These are phyloP conservation scores for Xestoiulus laeticollis DNA, from an alignment of 2,888 invertebrate genomes.

Conservation along the genomic window DNA sequence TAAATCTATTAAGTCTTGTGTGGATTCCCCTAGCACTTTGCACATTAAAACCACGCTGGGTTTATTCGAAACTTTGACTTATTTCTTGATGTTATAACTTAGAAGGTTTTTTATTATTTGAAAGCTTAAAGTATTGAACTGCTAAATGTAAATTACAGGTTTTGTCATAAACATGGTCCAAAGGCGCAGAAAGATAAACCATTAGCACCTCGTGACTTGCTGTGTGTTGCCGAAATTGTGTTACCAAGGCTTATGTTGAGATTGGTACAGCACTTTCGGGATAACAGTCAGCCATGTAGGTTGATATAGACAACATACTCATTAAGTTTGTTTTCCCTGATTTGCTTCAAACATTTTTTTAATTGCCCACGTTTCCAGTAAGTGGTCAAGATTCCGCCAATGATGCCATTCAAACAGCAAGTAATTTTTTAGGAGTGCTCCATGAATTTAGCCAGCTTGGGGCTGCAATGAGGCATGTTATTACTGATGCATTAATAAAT, in stretches of 20 bases:
- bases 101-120: too few species aligned
- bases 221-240: conserved; percentile 91
- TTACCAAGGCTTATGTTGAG: conserved; percentile 92
- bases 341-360: neutral
- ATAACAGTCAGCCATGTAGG: conserved; percentile 71
- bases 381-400: conserved; percentile 68
- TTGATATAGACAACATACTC: neutral
- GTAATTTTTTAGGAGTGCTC: conserved; percentile 87
- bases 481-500: conserved; percentile 90
- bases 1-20: too few species aligned
- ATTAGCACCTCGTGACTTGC: conserved; percentile 83
- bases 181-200: conserved; percentile 77
- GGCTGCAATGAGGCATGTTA: conserved; percentile 91
- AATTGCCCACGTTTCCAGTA: neutral
- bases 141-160: conserved; percentile 69
- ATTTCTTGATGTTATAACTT: too few species aligned
- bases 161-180: conserved; percentile 93
- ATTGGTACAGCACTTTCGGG: conserved; percentile 88
- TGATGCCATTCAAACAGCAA: conserved; percentile 81
- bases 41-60: too few species aligned
- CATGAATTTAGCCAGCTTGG: conserved; percentile 97
- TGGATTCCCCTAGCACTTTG: too few species aligned
- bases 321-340: neutral
- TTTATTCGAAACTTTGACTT: too few species aligned
- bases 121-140: too few species aligned